Percentiles rank a stretch among this genome's conserved stretches.
These are phyloP conservation scores for Progne subis DNA, from an alignment of 2,113 vertebrate species.

Conservation along the genomic window DNA sequence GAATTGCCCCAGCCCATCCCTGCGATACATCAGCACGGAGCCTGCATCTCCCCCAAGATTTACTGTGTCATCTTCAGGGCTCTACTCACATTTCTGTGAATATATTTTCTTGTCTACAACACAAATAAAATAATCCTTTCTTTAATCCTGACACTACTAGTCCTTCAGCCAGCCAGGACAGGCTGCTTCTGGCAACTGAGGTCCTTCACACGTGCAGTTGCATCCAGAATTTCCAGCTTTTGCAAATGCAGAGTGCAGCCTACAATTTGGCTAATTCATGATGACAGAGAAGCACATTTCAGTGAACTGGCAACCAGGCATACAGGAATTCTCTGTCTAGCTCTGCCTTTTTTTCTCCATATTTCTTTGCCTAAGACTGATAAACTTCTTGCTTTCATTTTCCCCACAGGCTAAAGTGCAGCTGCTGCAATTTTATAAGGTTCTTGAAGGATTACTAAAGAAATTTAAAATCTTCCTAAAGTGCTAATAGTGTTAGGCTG, in stretches of 20 bases:
- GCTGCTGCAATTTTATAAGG: background rate
- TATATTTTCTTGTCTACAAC: slow-evolving; percentile 14
- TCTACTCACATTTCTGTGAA: slow-evolving; percentile 1
- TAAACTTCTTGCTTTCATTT: slow-evolving; percentile 20
- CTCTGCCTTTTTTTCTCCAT: background rate
- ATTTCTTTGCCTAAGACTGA: background rate
- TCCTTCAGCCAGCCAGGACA: background rate
- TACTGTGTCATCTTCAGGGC: background rate
- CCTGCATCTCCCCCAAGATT: slow-evolving; percentile 8
- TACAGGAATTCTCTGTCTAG: background rate
- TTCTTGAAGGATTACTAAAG: background rate
- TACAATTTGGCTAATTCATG: background rate
- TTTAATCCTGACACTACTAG: background rate
- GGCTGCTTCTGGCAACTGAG: background rate
- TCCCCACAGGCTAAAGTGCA: background rate
- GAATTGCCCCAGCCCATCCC: background rate
- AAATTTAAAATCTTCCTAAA: slow-evolving; percentile 26
- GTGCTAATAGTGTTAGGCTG: background rate
- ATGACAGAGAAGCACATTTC: background rate
- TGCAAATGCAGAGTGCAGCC: background rate
- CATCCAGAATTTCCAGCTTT: background rate
- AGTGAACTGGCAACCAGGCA: background rate
- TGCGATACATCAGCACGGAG: background rate
- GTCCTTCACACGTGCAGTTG: background rate
- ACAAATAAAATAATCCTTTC: background rate